phyloP scores from a whole-genome alignment of 2,888 invertebrate genomes.

The Hoplodrina blanda region DNA sequence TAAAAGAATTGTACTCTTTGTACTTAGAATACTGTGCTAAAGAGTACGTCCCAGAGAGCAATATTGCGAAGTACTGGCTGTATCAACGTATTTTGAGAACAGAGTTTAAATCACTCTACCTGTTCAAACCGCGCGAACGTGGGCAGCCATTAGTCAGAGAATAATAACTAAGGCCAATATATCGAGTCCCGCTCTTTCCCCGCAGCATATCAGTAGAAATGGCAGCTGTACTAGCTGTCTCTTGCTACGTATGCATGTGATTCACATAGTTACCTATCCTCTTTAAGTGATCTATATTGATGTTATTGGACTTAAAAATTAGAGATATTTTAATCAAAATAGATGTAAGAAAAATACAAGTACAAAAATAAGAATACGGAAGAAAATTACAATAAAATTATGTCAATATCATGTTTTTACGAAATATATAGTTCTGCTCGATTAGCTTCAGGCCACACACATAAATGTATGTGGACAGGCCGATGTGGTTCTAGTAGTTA shows the following conservation, averaged over 20 bases:
- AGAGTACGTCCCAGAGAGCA: background rate
- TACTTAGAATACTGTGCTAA: background rate
- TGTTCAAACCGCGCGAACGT: background rate
- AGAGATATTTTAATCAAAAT: background rate
- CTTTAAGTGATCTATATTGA: background rate
- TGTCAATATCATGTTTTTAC: no score
- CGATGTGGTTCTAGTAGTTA: no score
- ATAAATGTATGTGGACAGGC: no score
- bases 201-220: background rate
- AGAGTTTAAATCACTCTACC: conserved; percentile 1
- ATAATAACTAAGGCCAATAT: background rate
- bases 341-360: background rate
- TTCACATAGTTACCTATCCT: background rate
- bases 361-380: background rate
- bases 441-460: no score
- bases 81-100: conserved; percentile 1
- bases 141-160: background rate
- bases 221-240: background rate
- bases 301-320: background rate
- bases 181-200: background rate
- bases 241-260: background rate
- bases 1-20: background rate
- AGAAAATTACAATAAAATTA: background rate
- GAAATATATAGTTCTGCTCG: no score
- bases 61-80: background rate